Evolutionary conservation across 2,888 invertebrate species (phyloP).

Genomic region (Epinotia nisella): DNA sequence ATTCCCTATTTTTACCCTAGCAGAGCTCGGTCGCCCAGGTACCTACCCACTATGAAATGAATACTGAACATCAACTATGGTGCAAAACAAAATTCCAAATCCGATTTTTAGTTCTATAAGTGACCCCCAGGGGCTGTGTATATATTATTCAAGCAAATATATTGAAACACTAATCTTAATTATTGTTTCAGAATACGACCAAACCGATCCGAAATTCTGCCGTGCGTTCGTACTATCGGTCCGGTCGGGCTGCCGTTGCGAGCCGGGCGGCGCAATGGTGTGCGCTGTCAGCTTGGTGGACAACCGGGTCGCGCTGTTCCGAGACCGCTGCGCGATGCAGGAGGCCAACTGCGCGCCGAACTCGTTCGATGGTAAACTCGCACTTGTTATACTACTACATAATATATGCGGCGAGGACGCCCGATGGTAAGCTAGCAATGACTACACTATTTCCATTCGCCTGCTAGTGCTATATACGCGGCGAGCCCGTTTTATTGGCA

Average conservation of each 20-base stretch:
- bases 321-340: conserved; percentile 59
- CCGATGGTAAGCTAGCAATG: not conserved
- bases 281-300: conserved; percentile 56
- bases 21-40: too few species aligned
- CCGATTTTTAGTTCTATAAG: too few species aligned
- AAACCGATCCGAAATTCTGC: conserved; percentile 57
- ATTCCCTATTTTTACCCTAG: too few species aligned
- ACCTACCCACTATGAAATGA: too few species aligned
- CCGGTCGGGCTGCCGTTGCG: conserved; percentile 59
- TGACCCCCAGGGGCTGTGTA: too few species aligned
- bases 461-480: too few species aligned
- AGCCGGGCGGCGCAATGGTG: conserved; percentile 47
- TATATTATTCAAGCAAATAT: too few species aligned
- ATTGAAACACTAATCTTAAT: too few species aligned
- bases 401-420: not conserved
- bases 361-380: conserved; percentile 52
- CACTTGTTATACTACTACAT: not conserved
- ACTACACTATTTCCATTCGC: too few species aligned
- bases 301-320: conserved; percentile 58
- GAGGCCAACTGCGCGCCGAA: conserved; percentile 56
- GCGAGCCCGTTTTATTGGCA: too few species aligned
- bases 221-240: conserved; percentile 56
- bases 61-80: too few species aligned
- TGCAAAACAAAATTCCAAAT: too few species aligned
- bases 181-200: conserved; percentile 61